A percentile compares a stretch with the other conserved stretches of the same genome.
Conservation (phyloP, 2,888 invertebrate species). For the Gastrophysa polygoni region DNA sequence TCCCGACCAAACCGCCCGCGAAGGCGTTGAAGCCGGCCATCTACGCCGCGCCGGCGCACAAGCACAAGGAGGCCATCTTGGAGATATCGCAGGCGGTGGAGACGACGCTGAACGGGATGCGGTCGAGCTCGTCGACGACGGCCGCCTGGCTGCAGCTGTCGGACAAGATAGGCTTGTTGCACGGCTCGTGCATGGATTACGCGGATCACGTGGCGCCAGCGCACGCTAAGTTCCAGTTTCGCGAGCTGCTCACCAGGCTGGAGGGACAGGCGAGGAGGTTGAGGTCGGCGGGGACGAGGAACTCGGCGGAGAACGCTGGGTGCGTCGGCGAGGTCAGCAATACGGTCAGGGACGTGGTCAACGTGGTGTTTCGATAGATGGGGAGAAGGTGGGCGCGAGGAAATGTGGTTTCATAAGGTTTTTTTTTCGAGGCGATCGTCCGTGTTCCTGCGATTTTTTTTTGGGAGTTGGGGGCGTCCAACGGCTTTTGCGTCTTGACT, state of each 20-base stretch:
- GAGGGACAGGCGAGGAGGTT: slow-evolving; percentile 73
- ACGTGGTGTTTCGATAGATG: slow-evolving; percentile 66
- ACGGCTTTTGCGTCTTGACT: no score
- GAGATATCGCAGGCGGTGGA: slow-evolving; percentile 72
- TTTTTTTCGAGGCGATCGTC: no score
- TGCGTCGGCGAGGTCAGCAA: slow-evolving; percentile 75
- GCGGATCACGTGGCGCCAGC: slow-evolving; percentile 82
- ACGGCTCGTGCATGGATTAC: slow-evolving; percentile 81
- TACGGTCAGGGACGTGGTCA: slow-evolving; percentile 74
- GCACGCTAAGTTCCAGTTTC: slow-evolving; percentile 86
- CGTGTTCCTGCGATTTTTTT: no score
- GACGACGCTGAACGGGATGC: slow-evolving; percentile 67
- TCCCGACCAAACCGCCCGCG: slow-evolving; percentile 71
- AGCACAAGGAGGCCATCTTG: slow-evolving; percentile 64
- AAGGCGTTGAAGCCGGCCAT: slow-evolving; percentile 70
- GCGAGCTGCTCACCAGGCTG: slow-evolving; percentile 73
- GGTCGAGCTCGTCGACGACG: slow-evolving; percentile 63
- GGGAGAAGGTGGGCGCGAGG: no score
- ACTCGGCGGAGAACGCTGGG: slow-evolving; percentile 71
- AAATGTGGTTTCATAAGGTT: no score
- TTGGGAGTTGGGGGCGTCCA: no score
- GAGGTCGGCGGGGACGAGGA: slow-evolving; percentile 72
- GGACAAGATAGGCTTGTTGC: slow-evolving; percentile 81
- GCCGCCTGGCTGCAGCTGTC: slow-evolving; percentile 81
- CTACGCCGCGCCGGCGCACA: slow-evolving; percentile 76